Base-by-base conservation (phyloP, 2,888 invertebrate genomes). In the Caenorhabditis zanzibari region DNA sequence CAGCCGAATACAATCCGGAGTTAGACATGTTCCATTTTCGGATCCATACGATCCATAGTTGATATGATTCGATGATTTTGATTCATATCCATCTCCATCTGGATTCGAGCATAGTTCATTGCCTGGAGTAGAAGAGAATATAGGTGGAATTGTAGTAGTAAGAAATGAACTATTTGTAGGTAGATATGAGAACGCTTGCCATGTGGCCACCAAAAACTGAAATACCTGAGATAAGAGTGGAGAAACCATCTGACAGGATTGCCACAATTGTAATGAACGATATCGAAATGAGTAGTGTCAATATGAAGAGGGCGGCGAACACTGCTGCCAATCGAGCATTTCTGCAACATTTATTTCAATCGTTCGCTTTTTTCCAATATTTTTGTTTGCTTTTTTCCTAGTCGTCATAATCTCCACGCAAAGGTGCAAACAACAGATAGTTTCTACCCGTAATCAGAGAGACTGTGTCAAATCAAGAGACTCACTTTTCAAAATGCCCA, bases 171-270 rank as follows among this genome's bases (percentile, higher is more conserved):
- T 68, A 32, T 71, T 61, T 22, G 41, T 47, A 12, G 63, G 44
- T 7, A 64, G 47, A 54, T 71, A 71, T 41, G 71, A 56, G 71
- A 79, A 71, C 24, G 64, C 74, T 28, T 83, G 68, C 79, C 83
- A 73, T 32, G 73, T 71, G 56, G 71, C 59, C 61, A 66, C 38
- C 32, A 68, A 52, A 59, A 75, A 63, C 35, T 66, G 41, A 56
- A 79, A 64, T 74, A 76, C 82, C 82, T 71, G 80, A 68, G 56
- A 83, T 58, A 61, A 87, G 80, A 69, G 82, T 86, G 68, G 84
- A 75, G 74, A 88, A 89, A 10, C 89, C 89, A 81, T 89, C 89
- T n/a, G 87, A 86, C 24, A 88, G 80, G 41, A 89, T 82, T 32
- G 89, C 89, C 19, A 88, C 61, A 38, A 85, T 84, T 38, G 85